These are phyloP conservation scores for Aradophagus sp. DNA, from an alignment of 1,140 invertebrate genomes.

Conservation along the genomic window DNA sequence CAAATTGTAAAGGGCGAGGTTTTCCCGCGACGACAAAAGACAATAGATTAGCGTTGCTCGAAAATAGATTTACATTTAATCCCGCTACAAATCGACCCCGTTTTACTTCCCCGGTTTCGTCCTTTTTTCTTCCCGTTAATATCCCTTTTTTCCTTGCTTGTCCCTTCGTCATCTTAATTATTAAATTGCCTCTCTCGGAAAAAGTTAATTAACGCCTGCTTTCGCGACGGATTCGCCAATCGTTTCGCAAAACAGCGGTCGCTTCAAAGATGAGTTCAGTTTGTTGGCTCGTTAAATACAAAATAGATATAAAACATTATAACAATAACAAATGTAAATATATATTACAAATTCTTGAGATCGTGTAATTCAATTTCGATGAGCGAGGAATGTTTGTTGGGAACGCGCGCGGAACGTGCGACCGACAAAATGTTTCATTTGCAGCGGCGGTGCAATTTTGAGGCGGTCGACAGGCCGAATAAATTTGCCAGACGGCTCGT, in stretches of 20 bases:
- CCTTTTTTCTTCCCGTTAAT: conserved; percentile 35
- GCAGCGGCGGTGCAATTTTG: neutral
- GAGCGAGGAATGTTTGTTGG: too few species aligned
- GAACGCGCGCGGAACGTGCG: neutral
- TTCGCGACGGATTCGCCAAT: too few species aligned
- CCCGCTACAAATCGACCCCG: conserved; percentile 40
- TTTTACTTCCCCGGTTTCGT: too few species aligned
- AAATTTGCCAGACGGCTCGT: conserved; percentile 30
- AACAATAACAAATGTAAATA: neutral
- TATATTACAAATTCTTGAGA: too few species aligned
- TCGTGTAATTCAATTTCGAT: too few species aligned
- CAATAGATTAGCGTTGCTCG: conserved; percentile 52
- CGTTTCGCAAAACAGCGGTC: too few species aligned
- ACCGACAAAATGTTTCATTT: neutral
- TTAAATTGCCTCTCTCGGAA: too few species aligned
- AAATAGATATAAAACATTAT: too few species aligned
- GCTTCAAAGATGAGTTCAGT: too few species aligned
- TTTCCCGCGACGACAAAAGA: conserved; percentile 38
- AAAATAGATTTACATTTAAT: conserved; percentile 54
- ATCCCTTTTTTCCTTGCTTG: neutral
- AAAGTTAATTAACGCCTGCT: too few species aligned
- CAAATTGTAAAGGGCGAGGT: conserved; percentile 53
- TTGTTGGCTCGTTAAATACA: too few species aligned
- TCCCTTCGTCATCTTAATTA: conserved; percentile 1
- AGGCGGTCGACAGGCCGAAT: conserved; percentile 12